A percentile compares a stretch with the other conserved stretches of the same genome.
Evolutionary conservation across 2,113 vertebrate species (phyloP).

Genomic region (Orientallactaga bullata): DNA sequence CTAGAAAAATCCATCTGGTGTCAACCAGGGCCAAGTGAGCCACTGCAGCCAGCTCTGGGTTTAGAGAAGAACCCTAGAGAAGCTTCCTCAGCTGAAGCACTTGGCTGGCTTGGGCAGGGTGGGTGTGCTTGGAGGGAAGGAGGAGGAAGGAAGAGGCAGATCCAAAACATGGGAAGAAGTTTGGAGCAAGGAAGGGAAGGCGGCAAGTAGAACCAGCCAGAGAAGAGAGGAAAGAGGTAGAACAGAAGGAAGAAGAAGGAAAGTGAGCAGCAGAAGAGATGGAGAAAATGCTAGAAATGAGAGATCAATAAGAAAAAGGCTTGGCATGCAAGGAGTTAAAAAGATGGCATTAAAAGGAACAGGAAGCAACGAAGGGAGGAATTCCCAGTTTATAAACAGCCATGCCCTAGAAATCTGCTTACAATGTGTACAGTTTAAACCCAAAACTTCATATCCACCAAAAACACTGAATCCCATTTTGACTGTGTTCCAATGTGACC

Average conservation of each 20-base stretch:
- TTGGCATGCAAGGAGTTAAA: background rate
- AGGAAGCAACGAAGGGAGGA: background rate
- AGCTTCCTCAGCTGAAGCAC: background rate
- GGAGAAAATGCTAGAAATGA: background rate
- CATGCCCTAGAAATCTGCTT: background rate
- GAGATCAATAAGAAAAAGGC: background rate
- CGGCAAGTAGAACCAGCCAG: too few relatives aligned
- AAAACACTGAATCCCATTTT: background rate
- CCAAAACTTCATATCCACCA: background rate
- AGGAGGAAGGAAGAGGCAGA: too few relatives aligned
- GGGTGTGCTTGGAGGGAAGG: background rate
- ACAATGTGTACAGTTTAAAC: background rate
- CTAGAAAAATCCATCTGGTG: background rate
- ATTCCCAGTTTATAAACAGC: background rate
- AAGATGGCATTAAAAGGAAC: background rate
- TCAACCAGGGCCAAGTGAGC: background rate
- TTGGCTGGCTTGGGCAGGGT: background rate
- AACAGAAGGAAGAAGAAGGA: background rate
- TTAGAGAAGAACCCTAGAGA: background rate
- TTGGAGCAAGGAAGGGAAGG: background rate
- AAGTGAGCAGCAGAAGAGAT: background rate
- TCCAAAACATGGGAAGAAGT: background rate
- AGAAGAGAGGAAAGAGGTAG: background rate
- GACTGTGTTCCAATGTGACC: background rate
- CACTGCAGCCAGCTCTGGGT: background rate